Base-by-base conservation (phyloP, 1,140 invertebrate species). In the Drosophila yakuba region DNA sequence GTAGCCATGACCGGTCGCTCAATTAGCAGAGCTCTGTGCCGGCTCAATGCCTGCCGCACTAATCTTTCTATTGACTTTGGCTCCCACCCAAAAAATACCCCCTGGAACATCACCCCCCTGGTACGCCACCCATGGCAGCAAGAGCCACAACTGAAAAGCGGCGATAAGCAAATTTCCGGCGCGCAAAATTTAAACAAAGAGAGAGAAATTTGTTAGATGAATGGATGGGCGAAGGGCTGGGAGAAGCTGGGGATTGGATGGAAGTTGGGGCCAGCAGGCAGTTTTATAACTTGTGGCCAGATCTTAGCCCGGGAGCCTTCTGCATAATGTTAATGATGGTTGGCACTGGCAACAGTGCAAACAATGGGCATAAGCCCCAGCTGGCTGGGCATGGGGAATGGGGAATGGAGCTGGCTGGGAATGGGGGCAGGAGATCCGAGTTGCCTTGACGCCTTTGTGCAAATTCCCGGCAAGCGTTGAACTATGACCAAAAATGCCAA, bases 101-200 rank as follows among this genome's bases (percentile, higher is more conserved):
- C 20, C 20, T 20, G 1, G 20, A 20, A 20, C 20, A 17, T 17
- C 0, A 17, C 17, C 17, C 47, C 41, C 10, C 58, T 43, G 43
- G 14, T 44, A 64, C 36, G 10, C 12, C 38, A 39, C 48, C 60
- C 23, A 28, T 32, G 36, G 52, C 41, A 68, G 41, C 17, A 39
- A 56, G 50, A 63, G 59, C 71, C 75, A 54, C 81, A 77, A 81
- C 84, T 89, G 84, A 78, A 80, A 74, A 58, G 77, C 69, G 77
- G 59, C 76, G 84, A 89, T 89, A 89, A 89, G 84, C 85, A 89
- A 89, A 89, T 89, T 89, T 89, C 80, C 85, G 80, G 76, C 73
- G 76, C 77, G 61, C 85, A 78, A 89, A 88, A 75, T 84, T 90
- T 78, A 89, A 89, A 89, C 80, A 89, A 89, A 74, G 63, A 66